Evolutionary conservation across 2,113 vertebrate species (phyloP).

Genomic region (Arothron firmamentum): DNA sequence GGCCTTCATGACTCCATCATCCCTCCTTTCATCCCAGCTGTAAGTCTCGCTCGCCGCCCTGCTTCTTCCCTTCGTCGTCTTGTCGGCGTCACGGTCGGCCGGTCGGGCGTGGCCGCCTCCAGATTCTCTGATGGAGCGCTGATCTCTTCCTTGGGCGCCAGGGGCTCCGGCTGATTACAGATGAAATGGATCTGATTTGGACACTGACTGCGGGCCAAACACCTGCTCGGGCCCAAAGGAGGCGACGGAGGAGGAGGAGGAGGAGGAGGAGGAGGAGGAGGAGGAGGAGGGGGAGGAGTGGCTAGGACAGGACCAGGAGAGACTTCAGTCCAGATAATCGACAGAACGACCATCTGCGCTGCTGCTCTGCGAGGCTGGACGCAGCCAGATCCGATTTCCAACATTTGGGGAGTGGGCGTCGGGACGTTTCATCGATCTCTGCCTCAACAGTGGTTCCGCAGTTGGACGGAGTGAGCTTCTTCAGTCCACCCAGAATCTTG

Average conservation of each 20-base stretch:
- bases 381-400: not conserved
- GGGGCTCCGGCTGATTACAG: slow-evolving; percentile 70
- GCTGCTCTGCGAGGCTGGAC: slow-evolving; percentile 1
- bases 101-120: slow-evolving; percentile 60
- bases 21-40: slow-evolving; percentile 57
- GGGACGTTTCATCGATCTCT: not conserved
- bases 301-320: slow-evolving; percentile 36
- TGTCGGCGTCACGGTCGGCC: slow-evolving; percentile 49
- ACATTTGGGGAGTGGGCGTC: not conserved
- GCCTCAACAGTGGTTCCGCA: not conserved
- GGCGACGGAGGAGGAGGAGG: slow-evolving; percentile 37
- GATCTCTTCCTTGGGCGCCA: slow-evolving; percentile 64
- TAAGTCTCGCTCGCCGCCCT: slow-evolving; percentile 14
- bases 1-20: slow-evolving; percentile 51
- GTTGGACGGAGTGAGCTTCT: too few relatives aligned
- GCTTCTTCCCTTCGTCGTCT: slow-evolving; percentile 9
- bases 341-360: slow-evolving; percentile 38
- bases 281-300: too few relatives aligned
- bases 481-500: too few relatives aligned
- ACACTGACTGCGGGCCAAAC: slow-evolving; percentile 62
- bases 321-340: slow-evolving; percentile 25
- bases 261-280: slow-evolving; percentile 24
- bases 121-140: slow-evolving; percentile 65
- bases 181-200: slow-evolving; percentile 70
- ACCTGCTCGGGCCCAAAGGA: slow-evolving; percentile 58